A percentile compares a stretch with the other conserved stretches of the same genome.
phyloP scores from a whole-genome alignment of 2,797 vertebrate genomes.

The Agapornis canus region DNA sequence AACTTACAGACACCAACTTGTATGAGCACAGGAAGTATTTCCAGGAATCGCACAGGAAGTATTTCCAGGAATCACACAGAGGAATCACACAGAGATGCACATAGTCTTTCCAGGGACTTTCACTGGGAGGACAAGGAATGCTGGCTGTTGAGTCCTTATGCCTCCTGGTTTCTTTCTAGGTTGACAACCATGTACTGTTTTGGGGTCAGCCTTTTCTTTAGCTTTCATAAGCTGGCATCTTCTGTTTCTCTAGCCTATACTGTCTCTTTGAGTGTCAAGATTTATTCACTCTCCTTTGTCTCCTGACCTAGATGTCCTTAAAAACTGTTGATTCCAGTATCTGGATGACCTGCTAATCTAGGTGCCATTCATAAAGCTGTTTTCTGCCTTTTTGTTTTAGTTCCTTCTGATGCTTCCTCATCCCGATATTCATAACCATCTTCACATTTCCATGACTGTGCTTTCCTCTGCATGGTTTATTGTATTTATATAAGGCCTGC shows the following conservation, averaged over 20 bases:
- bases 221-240: background rate
- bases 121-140: background rate
- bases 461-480: background rate
- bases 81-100: background rate
- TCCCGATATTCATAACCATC: background rate
- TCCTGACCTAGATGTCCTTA: background rate
- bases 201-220: background rate
- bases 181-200: background rate
- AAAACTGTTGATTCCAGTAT: background rate
- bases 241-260: background rate
- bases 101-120: background rate
- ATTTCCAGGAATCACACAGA: background rate
- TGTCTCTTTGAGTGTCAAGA: background rate
- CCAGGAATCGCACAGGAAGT: accelerated
- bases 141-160: background rate
- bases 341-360: background rate
- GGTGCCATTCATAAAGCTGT: accelerated
- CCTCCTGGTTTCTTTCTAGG: background rate
- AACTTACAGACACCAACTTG: background rate
- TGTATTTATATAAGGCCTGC: background rate
- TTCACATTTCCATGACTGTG: background rate
- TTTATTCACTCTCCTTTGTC: background rate
- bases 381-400: background rate
- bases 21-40: background rate
- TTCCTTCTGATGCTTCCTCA: background rate